Evolutionary conservation across 2,888 invertebrate genomes (phyloP), one percentile per base, ranked within the genome.

Genomic region (Spicauda simplicius): DNA sequence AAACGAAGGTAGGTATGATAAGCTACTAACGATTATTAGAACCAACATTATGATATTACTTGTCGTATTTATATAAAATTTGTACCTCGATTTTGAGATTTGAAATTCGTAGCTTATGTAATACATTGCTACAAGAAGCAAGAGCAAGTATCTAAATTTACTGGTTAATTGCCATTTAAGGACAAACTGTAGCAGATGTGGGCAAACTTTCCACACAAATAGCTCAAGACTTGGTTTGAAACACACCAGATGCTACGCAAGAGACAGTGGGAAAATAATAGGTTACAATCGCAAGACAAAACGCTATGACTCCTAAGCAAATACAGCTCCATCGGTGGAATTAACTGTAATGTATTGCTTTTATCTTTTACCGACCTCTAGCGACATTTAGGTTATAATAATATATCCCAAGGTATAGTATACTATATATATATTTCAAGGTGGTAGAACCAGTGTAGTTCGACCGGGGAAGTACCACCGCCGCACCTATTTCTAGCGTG

Each of bases 161-260:
- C 60, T 60, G 48, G 11, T 48, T 59, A 66, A 66, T 60, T 66
- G 50, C 50, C 18, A 50, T 55, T 66, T 66, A 66, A 60, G 54
- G 55, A 60, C 60, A 66, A 55, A 66, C 66, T 60, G 66, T 50
- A 60, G 55, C 60, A 66, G 66, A 60, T 66, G 66, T 66, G 30
- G 59, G 25, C 65, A 65, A 65, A 65, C 45, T 65, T 65, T 60
- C 33, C 65, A 54, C 65, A 60, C 65, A 59, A 65, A 60, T 65
- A 65, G 59, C 54, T 65, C 65, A 60, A 65, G 59, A 55, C 54
- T 25, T 54, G 59, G 65, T 59, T 65, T 54, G 65, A 65, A 65
- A 65, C 54, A 65, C 41, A 30, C 65, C 65, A 65, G 65, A 65
- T 65, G 65, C 59, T 65, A 59, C 65, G 41, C 65, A 53, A 64